Base-by-base conservation (phyloP, 1,140 invertebrate species). In the Carposina sasakii region DNA sequence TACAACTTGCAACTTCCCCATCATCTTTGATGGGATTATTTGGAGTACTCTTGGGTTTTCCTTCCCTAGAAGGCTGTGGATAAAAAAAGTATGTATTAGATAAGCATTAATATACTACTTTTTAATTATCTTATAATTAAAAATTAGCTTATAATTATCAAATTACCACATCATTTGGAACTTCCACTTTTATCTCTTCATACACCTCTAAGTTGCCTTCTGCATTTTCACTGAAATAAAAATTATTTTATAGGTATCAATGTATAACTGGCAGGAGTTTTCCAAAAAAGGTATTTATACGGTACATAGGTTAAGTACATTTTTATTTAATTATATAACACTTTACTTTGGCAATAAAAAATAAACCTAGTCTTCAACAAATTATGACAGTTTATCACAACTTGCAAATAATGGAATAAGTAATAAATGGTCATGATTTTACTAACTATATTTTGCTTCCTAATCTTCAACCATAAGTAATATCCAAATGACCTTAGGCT, bases 151-250 rank as follows among this genome's bases (percentile, higher is more conserved):
- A 16, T 39, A 30, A 49, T 44, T 8, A n/a, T 40, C 36, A 34
- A 54, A 67, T 63, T 60, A 81, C 76, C 70, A 71, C 60, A 71
- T 83, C 75, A 59, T 81, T 78, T 20, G 72, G 62, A 20, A 83
- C 67, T 69, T 81, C 81, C 48, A 84, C 68, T 52, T 85, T 72
- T 51, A 85, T 82, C 60, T 86, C 84, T 71, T 86, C 84, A 78
- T 86, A 86, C 6, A 86, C 82, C 67, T 85, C 84, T 47, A 86
- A 63, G 64, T 85, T 86, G n/a, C 81, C 81, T 58, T 86, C 84
- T 48, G 67, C 65, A 68, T 86, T 86, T 62, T 86, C 81, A 40
- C 84, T 86, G 59, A 33, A 78, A 79, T 56, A 21, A 55, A 52
- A 53, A 42, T 39, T 21, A 55, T 36, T 33, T 43, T 22, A 40